These are phyloP conservation scores for Galeopterus variegatus DNA, from an alignment of 2,113 vertebrate species.

Conservation along the genomic window DNA sequence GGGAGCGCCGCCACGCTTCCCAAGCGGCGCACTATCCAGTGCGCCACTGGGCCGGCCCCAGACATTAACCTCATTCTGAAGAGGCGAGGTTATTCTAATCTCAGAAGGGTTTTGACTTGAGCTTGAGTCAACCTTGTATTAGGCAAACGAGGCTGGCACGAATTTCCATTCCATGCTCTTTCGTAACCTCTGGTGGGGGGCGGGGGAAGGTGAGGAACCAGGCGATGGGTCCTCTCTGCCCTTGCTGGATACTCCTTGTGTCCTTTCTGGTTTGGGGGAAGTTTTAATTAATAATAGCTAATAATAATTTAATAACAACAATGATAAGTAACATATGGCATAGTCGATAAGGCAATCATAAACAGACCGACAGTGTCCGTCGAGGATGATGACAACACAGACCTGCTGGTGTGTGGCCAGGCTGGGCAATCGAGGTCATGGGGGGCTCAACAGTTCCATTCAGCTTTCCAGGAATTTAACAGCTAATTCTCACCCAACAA, in stretches of 20 bases:
- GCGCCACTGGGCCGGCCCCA: too few relatives aligned
- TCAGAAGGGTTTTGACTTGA: not conserved
- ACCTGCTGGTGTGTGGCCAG: not conserved
- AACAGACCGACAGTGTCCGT: accelerated
- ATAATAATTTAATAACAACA: not conserved
- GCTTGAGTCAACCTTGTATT: not conserved
- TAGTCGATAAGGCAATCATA: not conserved
- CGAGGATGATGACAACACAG: accelerated
- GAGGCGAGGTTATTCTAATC: not conserved
- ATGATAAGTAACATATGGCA: too few relatives aligned
- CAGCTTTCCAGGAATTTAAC: accelerated
- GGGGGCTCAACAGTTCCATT: accelerated
- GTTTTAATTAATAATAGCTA: not conserved
- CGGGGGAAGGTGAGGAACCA: not conserved
- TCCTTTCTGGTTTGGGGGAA: not conserved
- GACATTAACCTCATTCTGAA: not conserved
- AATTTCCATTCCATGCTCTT: not conserved
- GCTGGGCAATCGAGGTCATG: accelerated
- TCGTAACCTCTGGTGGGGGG: not conserved
- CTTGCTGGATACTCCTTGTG: not conserved
- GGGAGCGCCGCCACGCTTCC: too few relatives aligned
- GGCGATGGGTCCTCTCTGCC: not conserved
- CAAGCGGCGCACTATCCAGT: too few relatives aligned
- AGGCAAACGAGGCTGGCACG: not conserved
- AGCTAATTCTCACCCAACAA: accelerated